These are phyloP conservation scores for Micromesistius poutassou DNA, from an alignment of 2,797 vertebrate species.

Conservation along the genomic window DNA sequence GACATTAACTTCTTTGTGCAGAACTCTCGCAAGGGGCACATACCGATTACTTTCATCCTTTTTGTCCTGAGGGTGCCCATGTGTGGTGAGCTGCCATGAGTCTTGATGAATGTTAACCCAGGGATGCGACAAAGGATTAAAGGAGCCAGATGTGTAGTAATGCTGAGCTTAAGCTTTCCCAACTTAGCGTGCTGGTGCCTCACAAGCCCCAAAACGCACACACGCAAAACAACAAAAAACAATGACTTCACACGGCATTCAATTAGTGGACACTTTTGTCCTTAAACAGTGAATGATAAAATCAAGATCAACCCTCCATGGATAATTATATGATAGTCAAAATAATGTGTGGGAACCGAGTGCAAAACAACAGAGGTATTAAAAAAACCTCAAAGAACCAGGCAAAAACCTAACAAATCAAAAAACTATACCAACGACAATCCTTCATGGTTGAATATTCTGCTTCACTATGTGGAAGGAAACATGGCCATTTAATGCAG, in stretches of 20 bases:
- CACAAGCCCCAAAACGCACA: background rate
- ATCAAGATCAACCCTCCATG: background rate
- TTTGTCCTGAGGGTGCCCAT: constrained; percentile 7
- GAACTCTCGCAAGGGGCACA: constrained; percentile 22
- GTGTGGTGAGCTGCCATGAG: constrained; percentile 20
- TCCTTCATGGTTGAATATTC: background rate
- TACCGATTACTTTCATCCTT: constrained; percentile 27
- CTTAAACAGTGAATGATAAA: background rate
- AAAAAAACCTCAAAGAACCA: background rate
- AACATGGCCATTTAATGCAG: background rate
- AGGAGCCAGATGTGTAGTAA: constrained; percentile 44
- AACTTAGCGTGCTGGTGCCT: background rate
- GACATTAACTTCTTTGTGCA: background rate
- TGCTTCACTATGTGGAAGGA: background rate
- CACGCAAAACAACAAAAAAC: background rate
- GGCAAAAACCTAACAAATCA: background rate
- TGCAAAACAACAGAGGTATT: background rate
- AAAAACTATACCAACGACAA: background rate
- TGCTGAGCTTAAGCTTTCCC: constrained; percentile 26
- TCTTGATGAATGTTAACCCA: constrained; percentile 17
- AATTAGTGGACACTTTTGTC: background rate
- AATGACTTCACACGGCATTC: background rate
- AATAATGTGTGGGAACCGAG: background rate
- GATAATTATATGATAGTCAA: background rate
- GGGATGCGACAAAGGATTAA: constrained; percentile 37